Conservation (phyloP, 2,888 invertebrate species). For the Netelia fuscicornis region DNA sequence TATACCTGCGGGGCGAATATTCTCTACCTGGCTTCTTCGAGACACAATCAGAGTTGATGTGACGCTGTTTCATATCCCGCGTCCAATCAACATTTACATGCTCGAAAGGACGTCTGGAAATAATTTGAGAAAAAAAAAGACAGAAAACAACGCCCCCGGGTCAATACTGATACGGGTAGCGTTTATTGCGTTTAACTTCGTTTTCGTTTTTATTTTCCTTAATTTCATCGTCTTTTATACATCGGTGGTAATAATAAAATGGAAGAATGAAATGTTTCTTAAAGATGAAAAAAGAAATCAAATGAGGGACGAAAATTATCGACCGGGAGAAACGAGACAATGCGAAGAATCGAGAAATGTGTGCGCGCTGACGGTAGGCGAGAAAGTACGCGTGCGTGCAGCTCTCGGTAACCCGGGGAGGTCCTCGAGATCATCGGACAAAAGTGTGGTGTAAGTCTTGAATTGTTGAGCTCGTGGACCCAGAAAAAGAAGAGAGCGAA, state of each 20-base stretch:
- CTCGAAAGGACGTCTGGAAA: neutral
- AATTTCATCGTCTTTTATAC: no score
- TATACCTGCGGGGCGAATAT: constrained; percentile 38
- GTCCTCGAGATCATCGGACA: constrained; percentile 36
- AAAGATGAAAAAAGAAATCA: no score
- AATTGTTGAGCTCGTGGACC: constrained; percentile 15
- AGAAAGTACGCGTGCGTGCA: constrained; percentile 11
- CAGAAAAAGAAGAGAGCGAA: neutral
- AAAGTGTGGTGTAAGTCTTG: constrained; percentile 28
- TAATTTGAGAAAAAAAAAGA: neutral
- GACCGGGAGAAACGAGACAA: no score
- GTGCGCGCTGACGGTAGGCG: neutral
- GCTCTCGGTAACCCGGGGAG: constrained; percentile 41
- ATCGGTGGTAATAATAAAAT: no score
- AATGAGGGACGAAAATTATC: no score
- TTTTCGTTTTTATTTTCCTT: no score
- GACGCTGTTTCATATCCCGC: constrained; percentile 25
- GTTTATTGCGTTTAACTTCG: neutral
- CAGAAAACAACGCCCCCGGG: no score
- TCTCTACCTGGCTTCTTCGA: constrained; percentile 39
- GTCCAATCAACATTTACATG: constrained; percentile 44
- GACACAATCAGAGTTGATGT: constrained; percentile 36
- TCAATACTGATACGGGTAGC: neutral
- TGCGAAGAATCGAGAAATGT: neutral
- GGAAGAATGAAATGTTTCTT: no score